Evolutionary conservation across 2,113 vertebrate species (phyloP).

Genomic region (Chaetura pelagica): DNA sequence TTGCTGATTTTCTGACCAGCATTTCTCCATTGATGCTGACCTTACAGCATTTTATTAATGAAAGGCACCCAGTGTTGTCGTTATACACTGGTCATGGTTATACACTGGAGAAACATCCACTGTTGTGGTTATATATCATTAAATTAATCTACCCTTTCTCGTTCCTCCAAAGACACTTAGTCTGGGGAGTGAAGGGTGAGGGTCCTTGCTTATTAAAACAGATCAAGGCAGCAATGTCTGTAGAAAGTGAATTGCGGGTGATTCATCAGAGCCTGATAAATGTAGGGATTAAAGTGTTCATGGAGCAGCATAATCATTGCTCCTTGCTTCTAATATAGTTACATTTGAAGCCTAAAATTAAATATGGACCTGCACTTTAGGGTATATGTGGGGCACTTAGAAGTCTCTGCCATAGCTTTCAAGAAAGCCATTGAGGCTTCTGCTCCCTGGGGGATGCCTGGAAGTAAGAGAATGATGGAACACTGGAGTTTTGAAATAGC

Average conservation of each 20-base stretch:
- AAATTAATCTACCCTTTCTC: background rate
- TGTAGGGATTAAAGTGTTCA: background rate
- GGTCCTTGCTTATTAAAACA: background rate
- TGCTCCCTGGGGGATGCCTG: background rate
- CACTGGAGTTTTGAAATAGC: background rate
- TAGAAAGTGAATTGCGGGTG: background rate
- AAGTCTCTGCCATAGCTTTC: background rate
- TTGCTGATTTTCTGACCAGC: background rate
- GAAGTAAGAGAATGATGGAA: rapidly evolving
- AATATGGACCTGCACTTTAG: background rate
- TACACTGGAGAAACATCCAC: background rate
- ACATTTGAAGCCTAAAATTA: background rate
- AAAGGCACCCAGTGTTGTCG: rapidly evolving
- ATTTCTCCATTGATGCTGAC: background rate
- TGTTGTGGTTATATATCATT: background rate
- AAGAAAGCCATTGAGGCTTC: background rate
- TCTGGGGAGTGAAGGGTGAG: background rate
- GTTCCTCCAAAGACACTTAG: background rate
- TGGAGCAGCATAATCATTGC: background rate
- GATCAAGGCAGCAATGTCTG: background rate
- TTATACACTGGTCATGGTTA: background rate
- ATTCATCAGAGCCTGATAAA: background rate
- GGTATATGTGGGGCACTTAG: background rate
- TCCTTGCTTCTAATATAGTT: background rate
- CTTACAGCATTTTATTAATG: background rate